Evolutionary conservation across 2,797 vertebrate species (phyloP).

Genomic region (Sciaenops ocellatus): DNA sequence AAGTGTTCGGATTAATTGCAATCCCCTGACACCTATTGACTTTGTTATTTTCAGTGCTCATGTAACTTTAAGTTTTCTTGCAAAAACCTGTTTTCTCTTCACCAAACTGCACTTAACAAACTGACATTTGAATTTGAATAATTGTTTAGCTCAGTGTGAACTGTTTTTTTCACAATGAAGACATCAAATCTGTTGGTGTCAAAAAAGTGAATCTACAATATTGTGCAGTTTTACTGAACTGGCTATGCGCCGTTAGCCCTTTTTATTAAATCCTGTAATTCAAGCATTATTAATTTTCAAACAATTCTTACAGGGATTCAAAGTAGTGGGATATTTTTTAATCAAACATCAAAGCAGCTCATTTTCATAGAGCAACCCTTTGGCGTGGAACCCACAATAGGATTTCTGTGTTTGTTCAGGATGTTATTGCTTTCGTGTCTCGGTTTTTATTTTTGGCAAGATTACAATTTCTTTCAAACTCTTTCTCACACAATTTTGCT

Average conservation of each 20-base stretch:
- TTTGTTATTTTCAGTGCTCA: slow-evolving; percentile 10
- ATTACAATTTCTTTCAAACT: slow-evolving; percentile 66
- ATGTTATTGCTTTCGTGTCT: slow-evolving; percentile 73
- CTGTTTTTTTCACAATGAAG: slow-evolving; percentile 49
- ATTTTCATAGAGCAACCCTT: slow-evolving; percentile 76
- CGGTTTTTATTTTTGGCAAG: slow-evolving; percentile 65
- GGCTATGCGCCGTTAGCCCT: slow-evolving; percentile 38
- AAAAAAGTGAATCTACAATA: slow-evolving; percentile 11
- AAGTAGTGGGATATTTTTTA: slow-evolving; percentile 71
- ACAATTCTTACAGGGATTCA: slow-evolving; percentile 68
- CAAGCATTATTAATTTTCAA: slow-evolving; percentile 69
- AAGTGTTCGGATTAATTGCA: slow-evolving; percentile 71
- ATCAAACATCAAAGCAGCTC: slow-evolving; percentile 81
- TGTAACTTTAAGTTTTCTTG: not conserved
- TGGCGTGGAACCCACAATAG: slow-evolving; percentile 64
- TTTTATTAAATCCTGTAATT: slow-evolving; percentile 69
- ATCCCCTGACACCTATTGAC: slow-evolving; percentile 42
- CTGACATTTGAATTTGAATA: slow-evolving; percentile 37
- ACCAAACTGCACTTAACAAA: slow-evolving; percentile 13
- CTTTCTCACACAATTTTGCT: slow-evolving; percentile 43
- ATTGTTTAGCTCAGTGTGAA: not conserved
- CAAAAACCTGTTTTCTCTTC: slow-evolving; percentile 6
- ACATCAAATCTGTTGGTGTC: slow-evolving; percentile 38
- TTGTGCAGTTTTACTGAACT: slow-evolving; percentile 40
- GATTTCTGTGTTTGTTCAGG: slow-evolving; percentile 68